phyloP scores from a whole-genome alignment of 2,888 invertebrate species.

The Escarpia spicata region DNA sequence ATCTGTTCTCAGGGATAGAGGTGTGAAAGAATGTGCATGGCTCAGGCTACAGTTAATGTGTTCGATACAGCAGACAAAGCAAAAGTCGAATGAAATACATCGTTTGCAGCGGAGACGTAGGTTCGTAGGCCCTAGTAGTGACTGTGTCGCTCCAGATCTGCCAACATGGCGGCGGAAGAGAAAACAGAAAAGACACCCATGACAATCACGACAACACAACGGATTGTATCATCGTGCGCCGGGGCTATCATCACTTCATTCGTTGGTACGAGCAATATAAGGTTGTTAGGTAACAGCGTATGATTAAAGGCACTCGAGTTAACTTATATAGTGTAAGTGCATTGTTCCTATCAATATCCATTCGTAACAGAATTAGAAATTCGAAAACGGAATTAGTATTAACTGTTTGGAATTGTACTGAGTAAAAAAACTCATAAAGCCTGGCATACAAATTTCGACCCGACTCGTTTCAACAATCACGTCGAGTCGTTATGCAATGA shows the following conservation, averaged over 20 bases:
- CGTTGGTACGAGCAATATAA: conserved; percentile 66
- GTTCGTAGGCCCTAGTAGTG: background rate
- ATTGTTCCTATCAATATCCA: too few relatives aligned
- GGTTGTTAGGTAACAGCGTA: background rate
- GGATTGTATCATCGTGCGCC: conserved; percentile 85
- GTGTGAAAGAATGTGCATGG: background rate
- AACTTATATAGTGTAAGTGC: background rate
- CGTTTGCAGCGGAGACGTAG: background rate
- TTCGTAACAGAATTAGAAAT: too few relatives aligned
- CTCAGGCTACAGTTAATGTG: background rate
- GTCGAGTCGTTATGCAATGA: too few relatives aligned
- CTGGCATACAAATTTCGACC: too few relatives aligned
- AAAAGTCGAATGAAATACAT: background rate
- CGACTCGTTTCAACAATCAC: too few relatives aligned
- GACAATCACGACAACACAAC: conserved; percentile 78
- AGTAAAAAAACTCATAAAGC: background rate
- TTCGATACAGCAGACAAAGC: background rate
- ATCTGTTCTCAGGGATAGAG: background rate
- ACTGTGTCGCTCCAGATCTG: background rate
- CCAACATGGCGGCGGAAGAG: background rate
- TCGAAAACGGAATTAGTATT: too few relatives aligned
- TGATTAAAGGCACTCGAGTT: background rate
- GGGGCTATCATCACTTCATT: conserved; percentile 91
- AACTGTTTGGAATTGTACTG: background rate
- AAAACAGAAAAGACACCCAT: background rate